phyloP scores from a whole-genome alignment of 2,113 vertebrate genomes.

The Callorhinus ursinus region DNA sequence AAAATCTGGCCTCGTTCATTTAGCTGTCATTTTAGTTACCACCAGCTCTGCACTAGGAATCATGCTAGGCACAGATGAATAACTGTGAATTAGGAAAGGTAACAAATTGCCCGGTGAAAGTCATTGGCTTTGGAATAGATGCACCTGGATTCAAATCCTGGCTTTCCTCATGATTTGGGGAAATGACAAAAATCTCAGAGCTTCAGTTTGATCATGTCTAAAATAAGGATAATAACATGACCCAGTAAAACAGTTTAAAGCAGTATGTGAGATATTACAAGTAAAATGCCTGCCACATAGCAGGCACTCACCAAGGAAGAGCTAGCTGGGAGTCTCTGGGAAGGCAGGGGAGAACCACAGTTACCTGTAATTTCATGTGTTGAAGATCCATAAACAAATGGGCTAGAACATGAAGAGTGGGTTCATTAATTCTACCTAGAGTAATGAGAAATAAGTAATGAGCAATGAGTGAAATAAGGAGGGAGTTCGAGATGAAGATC shows the following conservation, averaged over 20 bases:
- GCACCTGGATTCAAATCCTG: neutral
- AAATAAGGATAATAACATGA: neutral
- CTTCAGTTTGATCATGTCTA: neutral
- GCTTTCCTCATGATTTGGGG: neutral
- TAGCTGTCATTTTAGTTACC: neutral
- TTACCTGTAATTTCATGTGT: neutral
- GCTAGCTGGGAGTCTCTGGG: accelerated
- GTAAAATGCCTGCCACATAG: neutral
- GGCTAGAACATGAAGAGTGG: neutral
- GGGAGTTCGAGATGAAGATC: neutral
- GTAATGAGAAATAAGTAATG: neutral
- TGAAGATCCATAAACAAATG: neutral
- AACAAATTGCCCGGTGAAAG: accelerated
- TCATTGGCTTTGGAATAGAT: neutral
- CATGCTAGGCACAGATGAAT: accelerated
- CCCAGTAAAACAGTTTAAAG: neutral
- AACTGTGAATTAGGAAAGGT: neutral
- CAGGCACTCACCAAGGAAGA: neutral
- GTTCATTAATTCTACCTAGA: neutral
- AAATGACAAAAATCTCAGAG: neutral
- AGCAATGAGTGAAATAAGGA: neutral
- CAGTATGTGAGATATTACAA: neutral
- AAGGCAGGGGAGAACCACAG: too few relatives aligned
- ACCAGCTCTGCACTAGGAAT: neutral
- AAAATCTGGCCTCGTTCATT: neutral